These are phyloP conservation scores for Bubo blakistoni DNA, from an alignment of 2,113 vertebrate species.

Conservation along the genomic window DNA sequence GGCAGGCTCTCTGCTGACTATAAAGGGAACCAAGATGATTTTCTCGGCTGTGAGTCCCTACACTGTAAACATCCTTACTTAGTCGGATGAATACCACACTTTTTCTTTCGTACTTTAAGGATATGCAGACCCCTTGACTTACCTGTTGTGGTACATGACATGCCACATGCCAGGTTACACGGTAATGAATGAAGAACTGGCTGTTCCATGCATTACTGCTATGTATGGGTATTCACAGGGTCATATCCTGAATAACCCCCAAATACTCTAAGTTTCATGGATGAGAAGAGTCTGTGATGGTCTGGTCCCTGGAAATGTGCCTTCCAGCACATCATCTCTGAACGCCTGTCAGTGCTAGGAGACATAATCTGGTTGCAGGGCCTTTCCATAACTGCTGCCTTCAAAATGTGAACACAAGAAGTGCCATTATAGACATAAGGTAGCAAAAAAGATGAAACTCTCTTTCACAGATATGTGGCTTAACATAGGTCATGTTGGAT, in stretches of 20 bases:
- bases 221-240: not conserved
- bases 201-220: rapidly evolving
- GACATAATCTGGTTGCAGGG: not conserved
- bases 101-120: not conserved
- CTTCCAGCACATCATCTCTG: not conserved
- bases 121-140: not conserved
- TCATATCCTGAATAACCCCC: not conserved
- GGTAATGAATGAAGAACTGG: not conserved
- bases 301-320: not conserved
- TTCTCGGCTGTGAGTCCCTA: not conserved
- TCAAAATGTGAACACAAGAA: not conserved
- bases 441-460: not conserved
- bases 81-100: not conserved
- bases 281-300: not conserved
- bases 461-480: not conserved
- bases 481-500: not conserved
- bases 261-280: not conserved
- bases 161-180: rapidly evolving
- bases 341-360: not conserved
- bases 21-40: not conserved
- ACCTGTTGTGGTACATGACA: not conserved
- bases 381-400: not conserved
- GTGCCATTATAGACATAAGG: not conserved
- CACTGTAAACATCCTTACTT: not conserved
- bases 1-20: not conserved